Base-by-base conservation (phyloP, 1,140 invertebrate genomes). In the Drosophila bipectinata region DNA sequence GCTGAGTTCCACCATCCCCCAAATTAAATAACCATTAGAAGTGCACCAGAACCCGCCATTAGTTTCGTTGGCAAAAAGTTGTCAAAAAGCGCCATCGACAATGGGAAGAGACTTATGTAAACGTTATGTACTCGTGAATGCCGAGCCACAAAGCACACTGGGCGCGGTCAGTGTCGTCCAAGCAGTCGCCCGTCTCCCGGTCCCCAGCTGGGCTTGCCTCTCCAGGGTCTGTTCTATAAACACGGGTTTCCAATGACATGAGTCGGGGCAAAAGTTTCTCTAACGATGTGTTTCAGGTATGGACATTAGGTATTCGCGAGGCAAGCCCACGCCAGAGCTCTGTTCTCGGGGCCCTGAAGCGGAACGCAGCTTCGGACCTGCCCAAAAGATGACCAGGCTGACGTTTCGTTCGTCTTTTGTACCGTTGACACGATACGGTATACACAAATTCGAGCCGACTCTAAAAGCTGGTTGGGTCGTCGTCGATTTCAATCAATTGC, bases 11-110 rank as follows among this genome's bases (percentile, higher is more conserved):
- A 32, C 37, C 30, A 51, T 12, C 14, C 49, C 56, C 47, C 64
- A 68, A 58, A 77, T 69, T 77, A 62, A 77, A 76, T 48, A 51
- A 9, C 32, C 72, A 76, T 75, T 75, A 52, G 24, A 55, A 58
- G 37, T 51, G 30, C 32, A 37, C 12, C 28, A 30, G 32, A 37
- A 10, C 14, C 21, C 9, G 24, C 14, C n/a, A 39, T 2, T 28
- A 21, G n/a, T 58, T 61, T 47, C 30, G 37, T 26, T 59, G 48
- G 48, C 39, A 28, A 12, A 44, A 44, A 54, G 21, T 51, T 55
- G 10, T 10, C 34, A n/a, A 9, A 10, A 28, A 28, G 26, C 26
- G 26, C 26, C 26, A 10, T 32, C 32, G 32, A 9, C 32, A 32
- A 28, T 28, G 26, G 9, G 9, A 32, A 32, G 32, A 32, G 32